A percentile compares a stretch with the other conserved stretches of the same genome.
Evolutionary conservation across 2,113 vertebrate genomes (phyloP).

Genomic region (Mormyrus iriodes): DNA sequence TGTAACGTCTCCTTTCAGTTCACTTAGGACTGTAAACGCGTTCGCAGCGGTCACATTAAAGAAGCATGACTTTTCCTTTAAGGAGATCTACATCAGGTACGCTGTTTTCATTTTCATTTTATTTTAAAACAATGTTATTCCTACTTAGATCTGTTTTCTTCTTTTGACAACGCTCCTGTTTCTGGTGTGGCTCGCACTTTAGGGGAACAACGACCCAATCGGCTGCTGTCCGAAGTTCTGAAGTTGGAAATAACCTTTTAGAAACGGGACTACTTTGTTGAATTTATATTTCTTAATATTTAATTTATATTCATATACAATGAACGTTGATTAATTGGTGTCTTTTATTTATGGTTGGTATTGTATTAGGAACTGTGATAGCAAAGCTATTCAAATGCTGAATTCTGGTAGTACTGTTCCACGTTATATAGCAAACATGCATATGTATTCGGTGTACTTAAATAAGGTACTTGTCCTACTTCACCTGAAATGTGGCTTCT

Average conservation of each 20-base stretch:
- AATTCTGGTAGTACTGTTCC: neutral
- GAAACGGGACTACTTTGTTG: neutral
- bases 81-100: conserved; percentile 92
- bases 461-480: neutral
- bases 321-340: neutral
- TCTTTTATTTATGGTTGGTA: neutral
- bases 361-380: neutral
- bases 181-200: neutral
- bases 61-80: conserved; percentile 86
- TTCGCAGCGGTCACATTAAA: conserved; percentile 38
- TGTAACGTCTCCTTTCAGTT: conserved; percentile 56
- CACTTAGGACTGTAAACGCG: conserved; percentile 62
- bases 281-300: neutral
- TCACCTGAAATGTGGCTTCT: neutral
- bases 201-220: conserved; percentile 1
- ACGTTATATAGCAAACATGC: neutral
- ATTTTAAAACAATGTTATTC: neutral
- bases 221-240: conserved; percentile 44
- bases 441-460: neutral
- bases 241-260: conserved; percentile 9
- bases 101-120: conserved; percentile 40
- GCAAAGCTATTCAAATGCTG: neutral
- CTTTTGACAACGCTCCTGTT: neutral
- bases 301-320: neutral
- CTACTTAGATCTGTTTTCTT: neutral